phyloP scores from a whole-genome alignment of 2,113 vertebrate genomes.

The Aramus guarauna region DNA sequence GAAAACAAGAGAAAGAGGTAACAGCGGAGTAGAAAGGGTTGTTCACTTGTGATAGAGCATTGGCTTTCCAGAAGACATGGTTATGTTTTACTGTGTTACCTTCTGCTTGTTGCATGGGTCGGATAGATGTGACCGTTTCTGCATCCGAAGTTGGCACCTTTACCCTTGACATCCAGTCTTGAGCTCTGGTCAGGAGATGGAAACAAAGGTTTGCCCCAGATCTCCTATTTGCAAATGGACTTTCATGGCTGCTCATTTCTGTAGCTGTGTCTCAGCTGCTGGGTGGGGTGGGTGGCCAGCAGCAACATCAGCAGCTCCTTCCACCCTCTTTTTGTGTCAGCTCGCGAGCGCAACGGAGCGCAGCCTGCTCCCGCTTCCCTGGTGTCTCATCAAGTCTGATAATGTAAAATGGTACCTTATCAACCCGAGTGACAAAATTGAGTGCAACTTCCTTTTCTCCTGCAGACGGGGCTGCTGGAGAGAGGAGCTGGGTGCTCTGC shows the following conservation, averaged over 20 bases:
- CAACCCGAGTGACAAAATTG: background rate
- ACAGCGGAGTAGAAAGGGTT: background rate
- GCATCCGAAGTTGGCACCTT: background rate
- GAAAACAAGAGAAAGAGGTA: background rate
- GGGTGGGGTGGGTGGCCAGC: background rate
- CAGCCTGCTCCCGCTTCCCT: background rate
- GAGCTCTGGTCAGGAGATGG: background rate
- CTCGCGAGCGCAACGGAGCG: fast-evolving
- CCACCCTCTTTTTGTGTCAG: constrained; percentile 8
- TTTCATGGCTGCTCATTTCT: background rate
- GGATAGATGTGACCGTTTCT: background rate
- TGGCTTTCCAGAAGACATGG: background rate
- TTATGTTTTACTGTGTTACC: background rate
- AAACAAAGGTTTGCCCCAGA: background rate
- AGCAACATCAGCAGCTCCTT: background rate
- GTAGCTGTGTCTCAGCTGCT: background rate
- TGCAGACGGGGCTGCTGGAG: background rate
- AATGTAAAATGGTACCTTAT: background rate
- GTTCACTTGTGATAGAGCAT: background rate
- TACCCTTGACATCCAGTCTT: background rate
- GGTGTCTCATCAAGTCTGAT: background rate
- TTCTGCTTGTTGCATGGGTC: background rate
- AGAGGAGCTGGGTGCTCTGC: background rate
- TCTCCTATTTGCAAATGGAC: background rate
- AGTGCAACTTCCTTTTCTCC: background rate